Evolutionary conservation across 2,888 invertebrate genomes (phyloP).

Genomic region (Auanema sp.): DNA sequence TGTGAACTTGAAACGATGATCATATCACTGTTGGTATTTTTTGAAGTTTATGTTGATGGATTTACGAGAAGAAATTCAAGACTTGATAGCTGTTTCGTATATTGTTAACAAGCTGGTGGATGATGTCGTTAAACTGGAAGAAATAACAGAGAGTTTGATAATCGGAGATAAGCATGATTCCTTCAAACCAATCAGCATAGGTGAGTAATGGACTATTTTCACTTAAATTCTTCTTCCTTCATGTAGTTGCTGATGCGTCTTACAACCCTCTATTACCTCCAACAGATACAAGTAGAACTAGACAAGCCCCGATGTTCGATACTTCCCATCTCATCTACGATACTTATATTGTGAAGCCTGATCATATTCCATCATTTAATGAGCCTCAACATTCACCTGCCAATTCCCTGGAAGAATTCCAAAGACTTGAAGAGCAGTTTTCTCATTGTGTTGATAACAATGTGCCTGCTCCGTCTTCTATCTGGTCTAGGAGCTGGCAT

Average conservation of each 20-base stretch:
- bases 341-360: not conserved
- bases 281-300: not conserved
- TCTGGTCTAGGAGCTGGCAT: too few species aligned
- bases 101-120: conserved; percentile 9
- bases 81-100: conserved; percentile 19
- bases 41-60: too few species aligned
- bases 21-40: too few species aligned
- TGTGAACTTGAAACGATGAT: too few species aligned
- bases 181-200: too few species aligned
- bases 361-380: not conserved
- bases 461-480: not conserved
- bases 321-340: not conserved
- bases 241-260: not conserved
- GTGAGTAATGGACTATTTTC: too few species aligned
- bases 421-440: not conserved
- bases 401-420: not conserved
- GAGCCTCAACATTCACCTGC: not conserved
- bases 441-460: not conserved
- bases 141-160: not conserved
- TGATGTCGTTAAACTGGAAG: not conserved
- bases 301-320: not conserved
- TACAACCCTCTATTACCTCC: not conserved
- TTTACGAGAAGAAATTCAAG: conserved; percentile 11
- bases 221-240: not conserved
- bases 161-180: not conserved